Conservation (phyloP, 2,888 invertebrate species). For the Doris montereyensis region DNA sequence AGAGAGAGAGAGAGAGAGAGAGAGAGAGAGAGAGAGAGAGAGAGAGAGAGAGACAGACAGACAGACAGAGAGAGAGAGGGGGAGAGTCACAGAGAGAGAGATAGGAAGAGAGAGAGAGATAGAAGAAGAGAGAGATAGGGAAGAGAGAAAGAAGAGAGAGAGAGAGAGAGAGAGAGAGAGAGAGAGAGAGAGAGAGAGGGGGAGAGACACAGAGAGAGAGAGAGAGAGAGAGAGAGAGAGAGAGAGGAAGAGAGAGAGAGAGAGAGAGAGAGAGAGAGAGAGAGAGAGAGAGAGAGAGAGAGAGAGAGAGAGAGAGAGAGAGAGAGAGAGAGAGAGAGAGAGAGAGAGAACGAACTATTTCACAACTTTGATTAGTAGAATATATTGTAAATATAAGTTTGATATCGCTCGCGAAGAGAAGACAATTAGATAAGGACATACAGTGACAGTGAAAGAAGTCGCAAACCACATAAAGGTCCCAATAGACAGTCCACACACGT, state of each 20-base stretch:
- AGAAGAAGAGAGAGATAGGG: too few species aligned
- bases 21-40: slow-evolving; percentile 7
- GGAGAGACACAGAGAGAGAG: not conserved
- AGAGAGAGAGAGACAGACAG: slow-evolving; percentile 11
- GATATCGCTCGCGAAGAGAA: too few species aligned
- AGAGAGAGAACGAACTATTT: too few species aligned
- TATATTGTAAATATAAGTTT: too few species aligned
- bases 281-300: not conserved
- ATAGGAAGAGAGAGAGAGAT: too few species aligned
- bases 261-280: not conserved
- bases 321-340: not conserved
- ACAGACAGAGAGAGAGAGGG: not conserved
- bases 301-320: not conserved
- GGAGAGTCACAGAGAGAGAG: not conserved
- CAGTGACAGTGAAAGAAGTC: too few species aligned
- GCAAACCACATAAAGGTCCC: too few species aligned
- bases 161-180: not conserved
- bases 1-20: slow-evolving; percentile 23
- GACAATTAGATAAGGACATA: too few species aligned
- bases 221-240: not conserved
- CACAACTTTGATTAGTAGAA: too few species aligned
- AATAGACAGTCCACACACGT: too few species aligned
- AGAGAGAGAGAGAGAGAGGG: not conserved
- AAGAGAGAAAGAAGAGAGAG: not conserved
- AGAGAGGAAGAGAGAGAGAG: not conserved